Percentiles rank a stretch among this genome's conserved stretches.
These are phyloP conservation scores for Dasyprocta punctata DNA, from an alignment of 2,113 vertebrate species.

Conservation along the genomic window DNA sequence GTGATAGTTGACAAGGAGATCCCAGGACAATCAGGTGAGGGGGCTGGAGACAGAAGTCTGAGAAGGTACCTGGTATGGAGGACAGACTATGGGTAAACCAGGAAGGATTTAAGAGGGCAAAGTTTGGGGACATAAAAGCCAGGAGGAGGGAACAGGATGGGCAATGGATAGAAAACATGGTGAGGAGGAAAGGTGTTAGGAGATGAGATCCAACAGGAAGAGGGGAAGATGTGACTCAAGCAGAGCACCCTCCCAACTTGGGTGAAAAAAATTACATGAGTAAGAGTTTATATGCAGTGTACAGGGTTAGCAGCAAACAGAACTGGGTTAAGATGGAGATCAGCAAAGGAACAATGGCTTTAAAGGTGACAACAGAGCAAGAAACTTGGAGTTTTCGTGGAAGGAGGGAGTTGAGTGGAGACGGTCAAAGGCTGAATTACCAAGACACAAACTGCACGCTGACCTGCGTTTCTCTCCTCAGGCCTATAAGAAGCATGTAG, in stretches of 20 bases:
- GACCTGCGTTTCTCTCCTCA: neutral
- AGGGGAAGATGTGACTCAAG: neutral
- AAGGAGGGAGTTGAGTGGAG: too few relatives aligned
- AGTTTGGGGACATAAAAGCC: neutral
- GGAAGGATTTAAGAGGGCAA: neutral
- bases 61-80: neutral
- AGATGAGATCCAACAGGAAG: neutral
- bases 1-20: neutral
- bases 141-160: neutral
- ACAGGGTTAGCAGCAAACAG: neutral
- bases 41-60: neutral
- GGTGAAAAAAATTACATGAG: neutral
- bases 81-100: neutral
- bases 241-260: neutral
- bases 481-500: neutral
- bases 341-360: neutral
- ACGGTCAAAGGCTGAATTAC: neutral
- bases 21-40: neutral
- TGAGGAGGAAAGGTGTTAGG: neutral
- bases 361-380: neutral
- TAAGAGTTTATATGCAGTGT: neutral
- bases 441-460: too few relatives aligned
- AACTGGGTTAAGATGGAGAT: neutral
- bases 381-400: neutral
- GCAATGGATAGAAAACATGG: neutral